These are phyloP conservation scores for Pelodytes ibericus DNA, from an alignment of 2,797 vertebrate species.

Conservation along the genomic window DNA sequence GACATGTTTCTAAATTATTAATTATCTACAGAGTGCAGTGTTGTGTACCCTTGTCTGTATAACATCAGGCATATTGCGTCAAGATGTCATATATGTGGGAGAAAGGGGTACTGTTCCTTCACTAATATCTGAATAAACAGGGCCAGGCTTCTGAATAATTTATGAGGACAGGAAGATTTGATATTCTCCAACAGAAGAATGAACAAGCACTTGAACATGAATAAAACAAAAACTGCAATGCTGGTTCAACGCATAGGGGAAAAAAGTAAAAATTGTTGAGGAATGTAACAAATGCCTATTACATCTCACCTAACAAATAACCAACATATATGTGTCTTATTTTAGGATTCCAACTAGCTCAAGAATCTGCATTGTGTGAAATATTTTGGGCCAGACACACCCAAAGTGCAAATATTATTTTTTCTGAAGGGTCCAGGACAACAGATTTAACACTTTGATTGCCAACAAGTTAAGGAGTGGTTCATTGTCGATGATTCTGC, in stretches of 20 bases:
- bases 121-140: constrained; percentile 7
- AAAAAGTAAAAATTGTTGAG: not conserved
- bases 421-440: not conserved
- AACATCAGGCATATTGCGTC: constrained; percentile 11
- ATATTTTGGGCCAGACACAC: constrained; percentile 14
- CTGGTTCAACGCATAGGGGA: not conserved
- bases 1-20: not conserved
- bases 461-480: too few species aligned
- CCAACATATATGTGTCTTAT: not conserved
- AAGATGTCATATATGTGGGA: constrained; percentile 5
- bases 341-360: not conserved
- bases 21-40: not conserved
- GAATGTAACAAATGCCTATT: constrained; percentile 26
- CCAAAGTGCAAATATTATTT: constrained; percentile 18
- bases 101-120: constrained; percentile 9
- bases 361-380: constrained; percentile 8
- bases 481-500: too few species aligned
- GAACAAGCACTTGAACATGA: constrained; percentile 34
- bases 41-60: not conserved
- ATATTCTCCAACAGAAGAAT: constrained; percentile 40
- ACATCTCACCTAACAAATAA: not conserved
- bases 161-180: constrained; percentile 19
- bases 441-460: constrained; percentile 1
- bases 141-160: constrained; percentile 37
- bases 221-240: constrained; percentile 42